These are phyloP conservation scores for Bradynema listronoti DNA, from an alignment of 1,140 invertebrate genomes.

Conservation along the genomic window DNA sequence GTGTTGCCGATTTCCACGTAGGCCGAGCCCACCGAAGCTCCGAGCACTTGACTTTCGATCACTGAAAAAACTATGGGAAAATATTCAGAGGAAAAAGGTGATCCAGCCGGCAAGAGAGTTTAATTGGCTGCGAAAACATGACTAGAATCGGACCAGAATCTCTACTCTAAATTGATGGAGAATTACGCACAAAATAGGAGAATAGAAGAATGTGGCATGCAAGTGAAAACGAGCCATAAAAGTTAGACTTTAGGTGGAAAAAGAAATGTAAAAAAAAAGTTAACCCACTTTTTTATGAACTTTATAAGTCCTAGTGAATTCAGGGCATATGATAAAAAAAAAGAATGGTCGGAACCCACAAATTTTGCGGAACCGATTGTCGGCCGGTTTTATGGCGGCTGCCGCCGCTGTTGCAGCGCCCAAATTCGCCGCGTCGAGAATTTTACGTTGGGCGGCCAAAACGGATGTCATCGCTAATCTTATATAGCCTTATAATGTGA, in stretches of 20 bases:
- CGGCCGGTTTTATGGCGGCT: not conserved
- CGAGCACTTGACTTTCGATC: conserved; percentile 25
- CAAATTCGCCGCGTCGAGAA: not conserved
- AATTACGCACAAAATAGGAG: too few relatives aligned
- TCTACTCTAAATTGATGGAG: too few relatives aligned
- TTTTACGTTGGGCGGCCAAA: conserved; percentile 9
- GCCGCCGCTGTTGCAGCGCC: not conserved
- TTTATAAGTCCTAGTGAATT: too few relatives aligned
- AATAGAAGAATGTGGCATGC: too few relatives aligned
- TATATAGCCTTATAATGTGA: not conserved
- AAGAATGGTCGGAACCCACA: conserved; percentile 7
- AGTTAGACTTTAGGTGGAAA: too few relatives aligned
- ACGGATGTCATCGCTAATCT: not conserved
- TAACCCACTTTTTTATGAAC: too few relatives aligned
- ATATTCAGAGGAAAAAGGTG: conserved; percentile 3
- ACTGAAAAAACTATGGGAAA: conserved; percentile 24
- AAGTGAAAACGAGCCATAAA: too few relatives aligned
- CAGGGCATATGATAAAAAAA: too few relatives aligned
- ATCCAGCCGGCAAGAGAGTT: too few relatives aligned
- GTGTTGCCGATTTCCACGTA: conserved; percentile 44
- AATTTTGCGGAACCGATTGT: conserved; percentile 20
- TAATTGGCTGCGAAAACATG: too few relatives aligned
- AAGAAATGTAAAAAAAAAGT: too few relatives aligned
- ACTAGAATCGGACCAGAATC: too few relatives aligned
- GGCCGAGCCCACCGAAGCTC: conserved; percentile 27